Conservation (phyloP, 2,888 invertebrate species). For the Synergus gifuensis region DNA sequence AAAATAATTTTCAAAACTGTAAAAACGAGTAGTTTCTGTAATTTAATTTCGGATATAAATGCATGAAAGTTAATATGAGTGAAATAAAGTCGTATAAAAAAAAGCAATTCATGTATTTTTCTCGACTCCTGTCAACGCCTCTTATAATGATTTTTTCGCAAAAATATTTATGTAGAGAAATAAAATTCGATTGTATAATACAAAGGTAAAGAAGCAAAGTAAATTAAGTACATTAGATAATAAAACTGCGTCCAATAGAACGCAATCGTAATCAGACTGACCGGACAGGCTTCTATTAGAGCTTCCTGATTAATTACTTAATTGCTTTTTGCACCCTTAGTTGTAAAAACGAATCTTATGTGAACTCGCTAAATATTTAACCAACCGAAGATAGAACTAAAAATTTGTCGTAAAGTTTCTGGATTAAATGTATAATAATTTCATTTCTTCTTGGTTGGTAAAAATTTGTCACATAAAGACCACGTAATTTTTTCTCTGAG, state of each 20-base stretch:
- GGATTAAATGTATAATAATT: neutral
- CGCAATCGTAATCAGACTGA: slow-evolving; percentile 43
- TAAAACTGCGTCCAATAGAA: slow-evolving; percentile 47
- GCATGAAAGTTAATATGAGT: neutral
- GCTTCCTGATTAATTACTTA: slow-evolving; percentile 41
- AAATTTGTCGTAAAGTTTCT: neutral
- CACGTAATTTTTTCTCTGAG: slow-evolving; percentile 13
- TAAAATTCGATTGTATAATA: slow-evolving; percentile 38
- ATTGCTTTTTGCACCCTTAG: slow-evolving; percentile 24
- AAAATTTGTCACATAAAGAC: slow-evolving; percentile 9
- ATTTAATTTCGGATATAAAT: neutral
- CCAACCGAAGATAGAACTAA: neutral
- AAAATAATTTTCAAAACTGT: neutral
- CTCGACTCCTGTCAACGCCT: neutral
- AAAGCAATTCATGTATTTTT: neutral
- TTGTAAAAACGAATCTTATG: slow-evolving; percentile 21
- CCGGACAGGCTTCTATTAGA: slow-evolving; percentile 46
- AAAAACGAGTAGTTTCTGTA: neutral
- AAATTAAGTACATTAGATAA: slow-evolving; percentile 48
- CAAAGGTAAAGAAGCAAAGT: slow-evolving; percentile 44
- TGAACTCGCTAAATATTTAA: slow-evolving; percentile 16
- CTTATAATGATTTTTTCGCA: neutral
- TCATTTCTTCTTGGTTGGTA: neutral
- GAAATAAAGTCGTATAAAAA: slow-evolving; percentile 1
- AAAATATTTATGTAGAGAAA: neutral